Evolutionary conservation across 2,797 vertebrate species (phyloP).

Genomic region (Etheostoma nigrum): DNA sequence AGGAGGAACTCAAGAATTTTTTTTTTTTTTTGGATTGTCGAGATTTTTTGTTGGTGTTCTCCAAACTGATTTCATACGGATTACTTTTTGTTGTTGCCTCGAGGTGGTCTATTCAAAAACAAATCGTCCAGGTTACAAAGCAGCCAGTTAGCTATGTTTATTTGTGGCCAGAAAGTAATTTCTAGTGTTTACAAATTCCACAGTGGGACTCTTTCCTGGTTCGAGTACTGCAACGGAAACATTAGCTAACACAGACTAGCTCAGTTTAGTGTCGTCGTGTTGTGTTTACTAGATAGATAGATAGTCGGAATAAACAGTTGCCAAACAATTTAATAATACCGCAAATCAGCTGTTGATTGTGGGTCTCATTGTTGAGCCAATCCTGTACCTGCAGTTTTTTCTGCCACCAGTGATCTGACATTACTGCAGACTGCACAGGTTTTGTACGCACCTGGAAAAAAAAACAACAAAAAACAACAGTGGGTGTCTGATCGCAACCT

Average conservation of each 20-base stretch:
- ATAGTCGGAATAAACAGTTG: constrained; percentile 31
- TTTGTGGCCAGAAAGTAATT: constrained; percentile 76
- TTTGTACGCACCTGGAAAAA: constrained; percentile 40
- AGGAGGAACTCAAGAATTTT: constrained; percentile 59
- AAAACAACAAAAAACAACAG: not conserved
- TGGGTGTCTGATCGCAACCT: constrained; percentile 26
- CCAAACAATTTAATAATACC: constrained; percentile 30
- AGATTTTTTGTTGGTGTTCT: constrained; percentile 20
- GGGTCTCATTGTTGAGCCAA: not conserved
- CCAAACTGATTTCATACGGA: constrained; percentile 57
- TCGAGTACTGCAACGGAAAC: constrained; percentile 78
- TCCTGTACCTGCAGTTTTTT: constrained; percentile 16
- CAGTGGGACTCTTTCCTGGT: constrained; percentile 79
- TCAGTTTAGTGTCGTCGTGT: constrained; percentile 39
- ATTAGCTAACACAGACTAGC: constrained; percentile 86
- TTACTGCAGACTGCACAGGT: constrained; percentile 23
- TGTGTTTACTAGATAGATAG: constrained; percentile 61
- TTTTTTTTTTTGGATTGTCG: constrained; percentile 13
- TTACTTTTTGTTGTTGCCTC: constrained; percentile 22
- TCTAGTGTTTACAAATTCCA: constrained; percentile 74
- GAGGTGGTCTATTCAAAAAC: not conserved
- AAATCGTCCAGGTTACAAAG: constrained; percentile 38
- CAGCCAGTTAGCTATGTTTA: constrained; percentile 80
- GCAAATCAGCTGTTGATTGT: constrained; percentile 12
- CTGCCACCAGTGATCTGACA: constrained; percentile 13